Evolutionary conservation across 2,888 invertebrate species (phyloP), one percentile per base, ranked within the genome.

Genomic region (Polyommatus icarus): DNA sequence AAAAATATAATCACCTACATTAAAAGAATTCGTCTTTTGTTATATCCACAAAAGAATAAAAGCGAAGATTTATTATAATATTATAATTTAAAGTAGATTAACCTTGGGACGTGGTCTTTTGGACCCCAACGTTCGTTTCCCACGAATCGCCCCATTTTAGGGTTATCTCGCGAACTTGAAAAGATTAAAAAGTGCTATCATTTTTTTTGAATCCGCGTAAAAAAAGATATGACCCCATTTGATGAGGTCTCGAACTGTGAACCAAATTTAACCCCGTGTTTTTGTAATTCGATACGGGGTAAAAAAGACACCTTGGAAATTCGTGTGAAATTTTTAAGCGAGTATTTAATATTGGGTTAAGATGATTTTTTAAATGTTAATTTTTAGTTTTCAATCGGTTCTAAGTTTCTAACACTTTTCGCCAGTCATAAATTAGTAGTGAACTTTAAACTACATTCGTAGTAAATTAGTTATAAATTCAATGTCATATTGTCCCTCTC

Each of bases 141-240:
- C 92, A 91, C 91, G 90, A 87, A 87, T 89, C 91, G 90, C 92
- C 92, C 92, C 89, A 91, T 89, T 91, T 90, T 90, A 84, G 90
- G 90, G 90, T 91, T 91, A 91, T 92, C 75, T 73, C 81, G 82
- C 84, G 87, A 87, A 81, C 85, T 85, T 87, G 87, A 88, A 88
- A 88, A 89, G 86, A 87, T 89, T 92, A 90, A 88, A 88, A 89
- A 91, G 86, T 90, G 89, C 85, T 86, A 85, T 90, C 87, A 87
- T 88, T 81, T 81, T 81, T 81, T 81, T 79, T 78, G 83, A 85
- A 83, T 87, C 82, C 78, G 71, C 59, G 80, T 78, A 81, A 83
- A 84, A 50, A 84, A 85, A 82, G 83, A 89, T 84, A 81, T 93
- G 92, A 93, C 92, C 93, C 92, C 87, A 88, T 90, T 89, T 84